Evolutionary conservation across 2,797 vertebrate genomes (phyloP).

Genomic region (Philypnodon macrostomus): DNA sequence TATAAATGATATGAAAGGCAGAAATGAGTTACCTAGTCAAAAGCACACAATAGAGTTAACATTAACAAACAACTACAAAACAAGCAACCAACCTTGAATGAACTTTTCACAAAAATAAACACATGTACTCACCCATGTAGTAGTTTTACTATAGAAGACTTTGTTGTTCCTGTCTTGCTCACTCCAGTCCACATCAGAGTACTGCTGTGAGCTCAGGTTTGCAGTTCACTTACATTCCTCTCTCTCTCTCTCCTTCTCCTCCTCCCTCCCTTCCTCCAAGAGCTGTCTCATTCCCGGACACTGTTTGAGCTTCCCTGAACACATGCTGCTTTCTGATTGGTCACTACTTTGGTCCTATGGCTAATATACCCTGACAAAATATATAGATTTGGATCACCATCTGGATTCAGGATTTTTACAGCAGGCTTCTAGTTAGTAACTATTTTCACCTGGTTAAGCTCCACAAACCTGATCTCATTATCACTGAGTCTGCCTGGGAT

Average conservation of each 20-base stretch:
- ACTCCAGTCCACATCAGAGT: constrained; percentile 12
- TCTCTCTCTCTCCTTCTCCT: background rate
- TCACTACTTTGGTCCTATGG: constrained; percentile 2
- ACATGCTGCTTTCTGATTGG: constrained; percentile 1
- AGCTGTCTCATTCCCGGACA: constrained; percentile 39
- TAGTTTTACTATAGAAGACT: constrained; percentile 3
- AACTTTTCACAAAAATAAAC: background rate
- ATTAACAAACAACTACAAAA: no score
- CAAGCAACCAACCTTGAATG: no score
- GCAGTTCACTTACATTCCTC: constrained; percentile 9
- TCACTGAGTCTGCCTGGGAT: no score
- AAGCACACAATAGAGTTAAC: no score
- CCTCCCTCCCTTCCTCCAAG: background rate
- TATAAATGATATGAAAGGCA: background rate
- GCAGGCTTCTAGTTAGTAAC: no score
- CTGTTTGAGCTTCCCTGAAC: constrained; percentile 50
- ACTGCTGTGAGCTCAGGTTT: constrained; percentile 35
- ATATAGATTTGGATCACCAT: background rate
- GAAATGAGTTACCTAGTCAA: no score
- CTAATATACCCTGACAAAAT: background rate
- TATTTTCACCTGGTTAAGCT: no score
- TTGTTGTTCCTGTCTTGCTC: constrained; percentile 4
- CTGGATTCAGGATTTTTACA: no score
- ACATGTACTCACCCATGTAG: constrained; percentile 31
- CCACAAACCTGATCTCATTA: no score